These are phyloP conservation scores for Asarcornis scutulata DNA, from an alignment of 2,113 vertebrate species.

Conservation along the genomic window DNA sequence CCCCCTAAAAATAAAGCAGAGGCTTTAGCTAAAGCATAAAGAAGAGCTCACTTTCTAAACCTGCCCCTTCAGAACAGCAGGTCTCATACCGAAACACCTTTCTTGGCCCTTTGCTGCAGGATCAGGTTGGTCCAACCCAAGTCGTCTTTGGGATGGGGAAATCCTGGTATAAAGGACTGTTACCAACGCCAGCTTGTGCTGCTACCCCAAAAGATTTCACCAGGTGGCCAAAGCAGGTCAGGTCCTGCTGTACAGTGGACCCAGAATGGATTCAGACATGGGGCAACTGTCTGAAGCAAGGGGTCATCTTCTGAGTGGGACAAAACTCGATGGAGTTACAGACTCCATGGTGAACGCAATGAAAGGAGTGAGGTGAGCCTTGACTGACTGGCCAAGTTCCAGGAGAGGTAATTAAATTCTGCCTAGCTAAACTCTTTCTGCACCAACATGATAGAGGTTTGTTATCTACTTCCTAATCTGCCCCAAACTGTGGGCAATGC, in stretches of 20 bases:
- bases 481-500: background rate
- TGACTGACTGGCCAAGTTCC: background rate
- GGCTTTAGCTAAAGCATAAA: background rate
- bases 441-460: constrained; percentile 2
- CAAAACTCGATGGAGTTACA: rapidly evolving
- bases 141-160: background rate
- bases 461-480: constrained; percentile 46
- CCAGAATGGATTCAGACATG: background rate
- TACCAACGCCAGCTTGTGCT: background rate
- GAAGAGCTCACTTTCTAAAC: background rate
- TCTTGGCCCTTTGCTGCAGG: background rate
- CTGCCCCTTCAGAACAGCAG: background rate
- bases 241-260: background rate
- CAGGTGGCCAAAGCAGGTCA: background rate
- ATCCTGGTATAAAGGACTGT: background rate
- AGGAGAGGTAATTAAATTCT: constrained; percentile 45
- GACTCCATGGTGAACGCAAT: background rate
- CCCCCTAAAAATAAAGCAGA: background rate
- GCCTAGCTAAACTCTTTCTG: background rate
- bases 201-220: background rate
- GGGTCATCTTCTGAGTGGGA: background rate
- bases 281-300: background rate
- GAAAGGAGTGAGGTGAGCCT: background rate
- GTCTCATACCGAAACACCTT: background rate
- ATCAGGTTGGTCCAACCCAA: background rate